Base-by-base conservation (phyloP, 1,140 invertebrate genomes). In the Euglossa dilemma region DNA sequence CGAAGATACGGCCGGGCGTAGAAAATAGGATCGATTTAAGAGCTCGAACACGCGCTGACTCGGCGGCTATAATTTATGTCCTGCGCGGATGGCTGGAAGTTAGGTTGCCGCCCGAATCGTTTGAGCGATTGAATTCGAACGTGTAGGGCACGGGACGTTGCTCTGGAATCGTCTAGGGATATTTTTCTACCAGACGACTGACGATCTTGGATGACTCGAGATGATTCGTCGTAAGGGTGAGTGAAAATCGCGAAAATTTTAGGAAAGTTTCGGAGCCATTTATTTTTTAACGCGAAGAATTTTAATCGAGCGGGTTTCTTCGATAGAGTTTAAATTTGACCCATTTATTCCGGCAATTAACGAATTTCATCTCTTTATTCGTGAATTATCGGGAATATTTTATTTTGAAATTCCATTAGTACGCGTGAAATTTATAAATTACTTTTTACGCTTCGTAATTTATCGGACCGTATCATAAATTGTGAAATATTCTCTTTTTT, bases 21-120 rank as follows among this genome's bases (percentile, higher is more conserved):
- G 64, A 74, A 83, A 79, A 87, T 83, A 63, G 70, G 80, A 80
- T 87, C 86, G 83, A 86, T 86, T 87, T 69, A 63, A 66, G 74
- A 61, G 73, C 72, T 28, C 25, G 25, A 54, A 54, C 66, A 63
- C 64, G 52, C 57, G 57, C 54, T 78, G 57, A 54, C 77, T 67
- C 57, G 50, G 57, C 25, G 18, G 69, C 69, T 72, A 82, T 81
- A 67, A 59, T 63, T 76, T 81, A 76, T 47, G 43, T 57, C 50
- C 74, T 20, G 66, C 59, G 66, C 45, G 52, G 45, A 50, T 73
- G 70, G 73, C 50, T 67, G 85, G 75, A 75, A 86, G 79, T 84
- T 73, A 64, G 84, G 84, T 81, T 78, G 69, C 59, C 57, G 67
- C 69, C 36, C 28, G 57, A 85, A 77, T 81, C 57, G 63, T 75